These are phyloP conservation scores for Hypsopygia costalis DNA, from an alignment of 2,888 invertebrate genomes.

Conservation along the genomic window DNA sequence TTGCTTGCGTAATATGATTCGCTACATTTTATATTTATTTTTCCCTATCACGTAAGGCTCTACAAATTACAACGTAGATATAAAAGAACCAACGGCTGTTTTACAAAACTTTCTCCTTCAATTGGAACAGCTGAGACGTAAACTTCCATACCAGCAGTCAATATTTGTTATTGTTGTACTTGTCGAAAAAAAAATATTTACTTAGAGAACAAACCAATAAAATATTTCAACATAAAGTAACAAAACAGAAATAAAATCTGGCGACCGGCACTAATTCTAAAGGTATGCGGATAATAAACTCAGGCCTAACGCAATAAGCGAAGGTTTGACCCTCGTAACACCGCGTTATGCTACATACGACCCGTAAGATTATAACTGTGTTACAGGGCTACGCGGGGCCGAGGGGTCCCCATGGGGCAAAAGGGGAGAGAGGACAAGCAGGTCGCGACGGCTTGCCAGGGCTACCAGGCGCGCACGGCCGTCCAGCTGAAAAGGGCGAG, in stretches of 20 bases:
- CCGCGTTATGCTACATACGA: constrained; percentile 59
- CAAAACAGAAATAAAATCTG: constrained; percentile 39
- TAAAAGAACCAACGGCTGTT: not conserved
- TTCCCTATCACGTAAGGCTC: too few relatives aligned
- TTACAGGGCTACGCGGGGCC: constrained; percentile 72
- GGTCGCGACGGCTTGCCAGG: constrained; percentile 87
- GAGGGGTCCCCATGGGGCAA: constrained; percentile 82
- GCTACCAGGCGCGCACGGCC: constrained; percentile 73
- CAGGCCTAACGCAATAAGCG: constrained; percentile 62
- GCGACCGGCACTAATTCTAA: constrained; percentile 48
- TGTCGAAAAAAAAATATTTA: not conserved
- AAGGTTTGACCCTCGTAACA: constrained; percentile 68
- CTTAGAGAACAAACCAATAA: not conserved
- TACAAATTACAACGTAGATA: too few relatives aligned
- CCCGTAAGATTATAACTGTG: constrained; percentile 58
- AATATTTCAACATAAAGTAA: not conserved
- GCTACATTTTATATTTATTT: too few relatives aligned
- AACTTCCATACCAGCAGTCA: not conserved
- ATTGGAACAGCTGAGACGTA: not conserved
- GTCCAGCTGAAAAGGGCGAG: constrained; percentile 87
- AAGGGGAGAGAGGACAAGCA: constrained; percentile 84
- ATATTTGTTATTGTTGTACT: not conserved
- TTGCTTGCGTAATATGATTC: too few relatives aligned
- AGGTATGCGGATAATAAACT: constrained; percentile 59
- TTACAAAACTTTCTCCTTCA: not conserved